Conservation (phyloP, 2,888 invertebrate genomes). For the Acanthococcus lagerstroemiae region DNA sequence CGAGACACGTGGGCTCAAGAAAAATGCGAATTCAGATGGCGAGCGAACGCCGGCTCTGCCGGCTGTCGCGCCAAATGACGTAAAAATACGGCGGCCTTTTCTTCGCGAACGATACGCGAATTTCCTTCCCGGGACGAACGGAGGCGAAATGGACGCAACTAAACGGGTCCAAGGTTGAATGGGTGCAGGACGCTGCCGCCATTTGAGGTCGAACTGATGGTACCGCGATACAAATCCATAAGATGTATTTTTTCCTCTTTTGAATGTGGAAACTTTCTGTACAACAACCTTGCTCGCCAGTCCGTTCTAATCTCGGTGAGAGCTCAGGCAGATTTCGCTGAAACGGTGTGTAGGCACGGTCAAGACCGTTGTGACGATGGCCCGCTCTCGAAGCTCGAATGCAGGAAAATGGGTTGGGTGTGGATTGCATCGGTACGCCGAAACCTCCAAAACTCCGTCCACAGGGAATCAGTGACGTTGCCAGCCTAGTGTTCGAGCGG, state of each 20-base stretch:
- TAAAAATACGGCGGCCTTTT: neutral
- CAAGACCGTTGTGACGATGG: too few relatives aligned
- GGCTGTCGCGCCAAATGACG: neutral
- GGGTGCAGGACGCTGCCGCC: neutral
- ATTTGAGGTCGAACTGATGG: neutral
- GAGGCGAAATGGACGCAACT: neutral
- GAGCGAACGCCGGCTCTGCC: neutral
- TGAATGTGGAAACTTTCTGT: neutral
- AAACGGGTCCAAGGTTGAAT: neutral
- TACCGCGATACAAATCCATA: neutral
- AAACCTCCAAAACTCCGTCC: too few relatives aligned
- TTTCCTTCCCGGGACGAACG: neutral
- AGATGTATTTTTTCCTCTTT: neutral
- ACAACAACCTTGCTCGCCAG: too few relatives aligned
- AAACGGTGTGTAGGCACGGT: too few relatives aligned
- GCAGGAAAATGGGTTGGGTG: too few relatives aligned
- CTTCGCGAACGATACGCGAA: neutral
- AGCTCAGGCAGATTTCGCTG: too few relatives aligned
- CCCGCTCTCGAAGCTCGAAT: too few relatives aligned
- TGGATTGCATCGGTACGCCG: too few relatives aligned
- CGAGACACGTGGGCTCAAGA: conserved; percentile 20
- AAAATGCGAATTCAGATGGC: conserved; percentile 4
- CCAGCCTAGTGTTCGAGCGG: too few relatives aligned
- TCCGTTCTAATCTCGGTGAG: too few relatives aligned
- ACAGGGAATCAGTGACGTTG: too few relatives aligned